Evolutionary conservation across 2,888 invertebrate species (phyloP).

Genomic region (Pristionchus fissidentatus): DNA sequence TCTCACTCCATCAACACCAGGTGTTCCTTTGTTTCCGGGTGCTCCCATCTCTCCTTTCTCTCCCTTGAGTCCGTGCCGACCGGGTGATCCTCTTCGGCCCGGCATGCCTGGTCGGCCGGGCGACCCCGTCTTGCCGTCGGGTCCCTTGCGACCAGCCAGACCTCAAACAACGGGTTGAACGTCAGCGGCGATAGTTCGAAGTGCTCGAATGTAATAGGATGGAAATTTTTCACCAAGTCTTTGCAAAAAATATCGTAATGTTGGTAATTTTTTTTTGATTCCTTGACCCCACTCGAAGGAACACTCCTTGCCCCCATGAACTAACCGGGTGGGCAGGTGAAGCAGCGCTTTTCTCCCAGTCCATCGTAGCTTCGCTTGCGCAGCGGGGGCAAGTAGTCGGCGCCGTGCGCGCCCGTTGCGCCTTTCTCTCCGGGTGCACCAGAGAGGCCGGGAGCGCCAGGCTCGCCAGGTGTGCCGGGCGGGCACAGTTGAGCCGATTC

Average conservation of each 20-base stretch:
- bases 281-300: too few relatives aligned
- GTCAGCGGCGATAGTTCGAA: too few relatives aligned
- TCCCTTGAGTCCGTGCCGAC: conserved; percentile 47
- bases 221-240: too few relatives aligned
- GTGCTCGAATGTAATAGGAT: too few relatives aligned
- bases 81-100: conserved; percentile 36
- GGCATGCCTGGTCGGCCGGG: conserved; percentile 42
- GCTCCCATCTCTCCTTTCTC: conserved; percentile 41
- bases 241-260: too few relatives aligned
- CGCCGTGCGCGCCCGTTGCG: conserved; percentile 9
- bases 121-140: conserved; percentile 10
- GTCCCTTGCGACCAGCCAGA: conserved; percentile 1
- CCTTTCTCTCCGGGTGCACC: background rate
- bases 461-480: conserved; percentile 6
- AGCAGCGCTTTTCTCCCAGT: conserved; percentile 27
- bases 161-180: conserved; percentile 2
- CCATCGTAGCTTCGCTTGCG: background rate
- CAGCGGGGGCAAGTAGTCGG: background rate
- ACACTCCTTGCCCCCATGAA: too few relatives aligned
- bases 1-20: conserved; percentile 29
- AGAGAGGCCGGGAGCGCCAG: background rate
- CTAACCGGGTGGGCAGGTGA: conserved; percentile 36
- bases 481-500: conserved; percentile 42
- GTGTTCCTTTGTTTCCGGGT: background rate
- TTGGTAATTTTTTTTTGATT: too few relatives aligned